These are phyloP conservation scores for Erebia aethiops DNA, from an alignment of 2,888 invertebrate species.

Conservation along the genomic window DNA sequence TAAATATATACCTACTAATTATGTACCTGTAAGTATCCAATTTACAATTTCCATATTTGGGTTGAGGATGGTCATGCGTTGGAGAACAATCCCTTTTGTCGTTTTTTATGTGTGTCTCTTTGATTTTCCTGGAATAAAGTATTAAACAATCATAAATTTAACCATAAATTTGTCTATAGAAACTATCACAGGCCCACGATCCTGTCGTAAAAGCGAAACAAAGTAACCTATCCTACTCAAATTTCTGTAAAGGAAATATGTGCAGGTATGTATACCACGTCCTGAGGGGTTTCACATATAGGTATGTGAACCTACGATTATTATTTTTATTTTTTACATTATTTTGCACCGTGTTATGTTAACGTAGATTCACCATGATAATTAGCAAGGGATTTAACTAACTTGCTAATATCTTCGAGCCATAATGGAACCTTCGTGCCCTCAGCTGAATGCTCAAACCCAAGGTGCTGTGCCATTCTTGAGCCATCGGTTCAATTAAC, in stretches of 20 bases:
- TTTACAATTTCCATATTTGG: constrained; percentile 25
- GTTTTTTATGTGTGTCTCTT: constrained; percentile 70
- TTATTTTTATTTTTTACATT: no score
- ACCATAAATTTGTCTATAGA: neutral
- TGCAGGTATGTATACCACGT: no score
- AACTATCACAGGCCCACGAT: no score
- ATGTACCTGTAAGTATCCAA: constrained; percentile 48
- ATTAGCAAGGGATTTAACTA: constrained; percentile 42
- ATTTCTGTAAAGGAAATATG: no score
- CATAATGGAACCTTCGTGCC: constrained; percentile 66
- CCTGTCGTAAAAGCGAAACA: no score
- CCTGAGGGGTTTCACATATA: no score
- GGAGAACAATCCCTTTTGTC: constrained; percentile 46
- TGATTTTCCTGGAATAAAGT: constrained; percentile 64
- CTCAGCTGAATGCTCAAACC: constrained; percentile 58
- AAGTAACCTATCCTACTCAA: no score
- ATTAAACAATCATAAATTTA: neutral
- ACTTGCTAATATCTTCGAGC: constrained; percentile 78
- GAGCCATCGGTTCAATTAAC: constrained; percentile 60
- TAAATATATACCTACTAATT: neutral
- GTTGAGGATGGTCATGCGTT: constrained; percentile 22
- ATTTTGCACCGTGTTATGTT: no score
- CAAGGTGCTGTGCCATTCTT: constrained; percentile 71
- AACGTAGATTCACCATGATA: neutral
- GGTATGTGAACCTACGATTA: no score